phyloP scores from a whole-genome alignment of 2,113 vertebrate genomes.

The Microcebus lehilahytsara region DNA sequence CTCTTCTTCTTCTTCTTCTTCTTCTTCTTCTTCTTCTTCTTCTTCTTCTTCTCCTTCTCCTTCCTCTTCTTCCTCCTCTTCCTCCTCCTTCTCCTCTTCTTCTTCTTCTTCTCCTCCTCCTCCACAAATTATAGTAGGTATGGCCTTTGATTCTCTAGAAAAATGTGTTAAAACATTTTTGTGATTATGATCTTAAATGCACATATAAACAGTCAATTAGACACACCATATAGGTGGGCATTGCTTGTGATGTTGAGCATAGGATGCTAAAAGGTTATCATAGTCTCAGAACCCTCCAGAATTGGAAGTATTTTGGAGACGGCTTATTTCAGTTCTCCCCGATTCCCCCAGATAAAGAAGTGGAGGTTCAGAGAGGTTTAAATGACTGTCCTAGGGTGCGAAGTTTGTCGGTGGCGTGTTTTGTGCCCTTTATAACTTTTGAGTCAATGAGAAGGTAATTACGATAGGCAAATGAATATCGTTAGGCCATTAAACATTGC shows the following conservation, averaged over 20 bases:
- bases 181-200: not conserved
- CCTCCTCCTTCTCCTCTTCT: fast-evolving
- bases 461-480: not conserved
- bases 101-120: too few relatives aligned
- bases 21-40: not conserved
- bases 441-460: not conserved
- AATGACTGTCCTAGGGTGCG: not conserved
- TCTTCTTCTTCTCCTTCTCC: not conserved
- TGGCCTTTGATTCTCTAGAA: not conserved
- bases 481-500: not conserved
- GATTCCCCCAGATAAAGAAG: not conserved
- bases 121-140: not conserved
- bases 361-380: not conserved
- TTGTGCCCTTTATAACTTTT: not conserved
- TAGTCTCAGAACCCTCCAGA: not conserved
- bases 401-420: not conserved
- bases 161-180: not conserved
- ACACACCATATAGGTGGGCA: not conserved
- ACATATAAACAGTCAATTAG: not conserved
- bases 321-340: not conserved
- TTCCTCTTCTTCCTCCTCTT: not conserved
- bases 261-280: not conserved
- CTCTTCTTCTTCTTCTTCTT: not conserved
- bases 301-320: not conserved
- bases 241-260: not conserved